phyloP scores from a whole-genome alignment of 2,888 invertebrate genomes.

The Microctonus aethiopoides region DNA sequence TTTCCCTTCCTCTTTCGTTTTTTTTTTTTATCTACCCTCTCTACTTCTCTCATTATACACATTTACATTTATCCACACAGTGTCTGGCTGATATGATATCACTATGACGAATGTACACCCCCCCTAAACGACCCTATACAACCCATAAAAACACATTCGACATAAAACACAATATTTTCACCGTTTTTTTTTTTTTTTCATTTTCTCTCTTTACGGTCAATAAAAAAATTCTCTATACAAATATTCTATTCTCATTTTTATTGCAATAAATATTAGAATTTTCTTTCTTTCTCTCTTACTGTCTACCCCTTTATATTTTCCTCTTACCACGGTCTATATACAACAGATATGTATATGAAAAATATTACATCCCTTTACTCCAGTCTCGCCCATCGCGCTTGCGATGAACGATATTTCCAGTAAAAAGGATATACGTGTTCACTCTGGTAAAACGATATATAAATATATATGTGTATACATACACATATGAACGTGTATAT shows the following conservation, averaged over 20 bases:
- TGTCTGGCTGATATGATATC: not conserved
- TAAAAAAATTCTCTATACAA: constrained; percentile 20
- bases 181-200: not conserved
- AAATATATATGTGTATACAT: constrained; percentile 25
- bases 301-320: not conserved
- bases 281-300: not conserved
- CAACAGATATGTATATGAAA: not conserved
- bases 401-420: constrained; percentile 29
- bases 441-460: constrained; percentile 46
- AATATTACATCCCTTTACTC: not conserved
- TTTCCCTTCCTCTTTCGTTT: not conserved
- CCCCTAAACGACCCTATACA: not conserved
- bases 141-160: not conserved
- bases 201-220: constrained; percentile 7
- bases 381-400: not conserved
- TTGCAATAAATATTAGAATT: constrained; percentile 16
- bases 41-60: no score
- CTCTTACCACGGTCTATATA: not conserved
- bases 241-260: constrained; percentile 27
- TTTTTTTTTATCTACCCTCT: not conserved
- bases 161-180: constrained; percentile 22
- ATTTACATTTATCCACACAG: not conserved
- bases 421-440: constrained; percentile 38
- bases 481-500: constrained; percentile 33
- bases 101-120: constrained; percentile 4